Conservation (phyloP, 1,140 invertebrate genomes). For the Whitmania pigra region DNA sequence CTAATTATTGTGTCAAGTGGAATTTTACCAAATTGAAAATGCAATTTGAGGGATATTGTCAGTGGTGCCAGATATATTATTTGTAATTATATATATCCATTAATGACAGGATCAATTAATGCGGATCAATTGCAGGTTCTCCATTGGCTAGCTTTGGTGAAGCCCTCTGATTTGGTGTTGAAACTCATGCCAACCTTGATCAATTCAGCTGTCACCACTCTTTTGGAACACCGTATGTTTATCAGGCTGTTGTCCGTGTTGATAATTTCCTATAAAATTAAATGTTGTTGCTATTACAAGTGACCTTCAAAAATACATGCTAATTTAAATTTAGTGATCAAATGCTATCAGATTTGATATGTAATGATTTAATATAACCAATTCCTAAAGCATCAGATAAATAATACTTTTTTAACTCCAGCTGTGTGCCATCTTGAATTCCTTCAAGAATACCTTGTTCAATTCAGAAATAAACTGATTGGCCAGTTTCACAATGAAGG, state of each 20-base stretch:
- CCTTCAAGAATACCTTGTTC: neutral
- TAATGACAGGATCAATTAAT: no score
- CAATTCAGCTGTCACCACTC: constrained; percentile 52
- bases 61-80: no score
- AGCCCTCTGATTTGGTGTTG: constrained; percentile 58
- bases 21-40: no score
- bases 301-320: neutral
- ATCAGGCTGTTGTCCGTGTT: neutral
- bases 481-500: no score
- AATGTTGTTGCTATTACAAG: no score
- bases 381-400: no score
- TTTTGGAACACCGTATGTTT: constrained; percentile 36
- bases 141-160: constrained; percentile 59
- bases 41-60: no score
- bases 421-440: neutral
- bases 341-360: no score
- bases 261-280: no score
- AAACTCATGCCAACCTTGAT: constrained; percentile 34
- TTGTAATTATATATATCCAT: no score
- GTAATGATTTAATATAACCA: no score
- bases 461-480: neutral
- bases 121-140: constrained; percentile 47
- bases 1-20: no score
- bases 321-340: neutral
- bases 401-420: neutral